These are phyloP conservation scores for Drepanosiphum platanoidis DNA, from an alignment of 2,888 invertebrate species.

Conservation along the genomic window DNA sequence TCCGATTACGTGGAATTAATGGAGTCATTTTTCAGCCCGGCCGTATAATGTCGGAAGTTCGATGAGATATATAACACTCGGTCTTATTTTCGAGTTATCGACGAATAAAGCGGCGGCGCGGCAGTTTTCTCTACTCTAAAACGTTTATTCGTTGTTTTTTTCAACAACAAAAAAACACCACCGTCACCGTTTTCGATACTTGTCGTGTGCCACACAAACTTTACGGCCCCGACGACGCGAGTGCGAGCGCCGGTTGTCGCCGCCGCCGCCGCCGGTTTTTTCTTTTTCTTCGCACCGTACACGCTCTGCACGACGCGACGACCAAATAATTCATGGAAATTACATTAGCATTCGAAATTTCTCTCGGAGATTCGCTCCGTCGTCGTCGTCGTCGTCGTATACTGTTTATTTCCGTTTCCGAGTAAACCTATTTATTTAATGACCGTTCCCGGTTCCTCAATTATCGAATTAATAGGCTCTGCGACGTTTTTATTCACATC, in stretches of 20 bases:
- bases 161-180: no score
- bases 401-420: neutral
- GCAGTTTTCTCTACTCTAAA: neutral
- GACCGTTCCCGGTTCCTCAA: neutral
- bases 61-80: neutral
- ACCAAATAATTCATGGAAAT: neutral
- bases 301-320: neutral
- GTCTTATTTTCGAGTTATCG: neutral
- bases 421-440: slow-evolving; percentile 7
- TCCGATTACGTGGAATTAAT: slow-evolving; percentile 7
- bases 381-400: no score
- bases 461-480: neutral
- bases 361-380: no score
- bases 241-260: no score
- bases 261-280: no score
- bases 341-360: slow-evolving; percentile 5
- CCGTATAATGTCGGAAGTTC: neutral
- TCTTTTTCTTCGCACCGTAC: neutral
- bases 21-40: slow-evolving; percentile 10
- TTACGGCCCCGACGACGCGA: no score
- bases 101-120: neutral
- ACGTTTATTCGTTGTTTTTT: no score
- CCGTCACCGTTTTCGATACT: neutral
- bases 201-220: no score
- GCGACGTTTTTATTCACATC: neutral